phyloP scores from a whole-genome alignment of 2,113 vertebrate species.

The Forbesichthys papilliferus region DNA sequence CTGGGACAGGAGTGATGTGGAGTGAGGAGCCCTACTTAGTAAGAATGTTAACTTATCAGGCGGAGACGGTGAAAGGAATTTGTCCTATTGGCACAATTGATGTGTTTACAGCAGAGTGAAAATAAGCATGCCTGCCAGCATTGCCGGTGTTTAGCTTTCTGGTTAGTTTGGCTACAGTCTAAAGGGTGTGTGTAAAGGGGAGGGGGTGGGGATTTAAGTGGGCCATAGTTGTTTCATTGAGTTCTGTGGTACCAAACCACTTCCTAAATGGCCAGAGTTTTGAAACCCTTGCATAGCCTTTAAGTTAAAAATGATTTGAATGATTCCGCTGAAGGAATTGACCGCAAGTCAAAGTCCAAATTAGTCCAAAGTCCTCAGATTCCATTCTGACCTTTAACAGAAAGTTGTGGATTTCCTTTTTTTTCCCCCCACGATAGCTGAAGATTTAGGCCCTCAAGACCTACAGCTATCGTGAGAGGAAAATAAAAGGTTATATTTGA shows the following conservation, averaged over 20 bases:
- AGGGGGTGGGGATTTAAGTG: background rate
- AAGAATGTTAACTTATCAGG: slow-evolving; percentile 55
- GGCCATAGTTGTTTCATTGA: slow-evolving; percentile 13
- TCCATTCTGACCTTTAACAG: background rate
- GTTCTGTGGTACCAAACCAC: slow-evolving; percentile 6
- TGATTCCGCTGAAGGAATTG: background rate
- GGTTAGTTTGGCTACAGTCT: slow-evolving; percentile 16
- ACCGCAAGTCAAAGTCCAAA: slow-evolving; percentile 1
- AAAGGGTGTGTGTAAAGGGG: slow-evolving; percentile 8
- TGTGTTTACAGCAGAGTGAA: slow-evolving; percentile 52
- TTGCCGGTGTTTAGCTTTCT: slow-evolving; percentile 33
- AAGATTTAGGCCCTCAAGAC: background rate
- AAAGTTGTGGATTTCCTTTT: background rate
- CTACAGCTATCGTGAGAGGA: no score
- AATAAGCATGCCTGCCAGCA: slow-evolving; percentile 39
- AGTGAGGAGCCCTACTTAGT: slow-evolving; percentile 55
- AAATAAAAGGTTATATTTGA: no score
- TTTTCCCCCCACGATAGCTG: background rate
- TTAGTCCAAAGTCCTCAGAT: background rate
- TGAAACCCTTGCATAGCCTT: background rate
- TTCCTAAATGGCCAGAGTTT: slow-evolving; percentile 10
- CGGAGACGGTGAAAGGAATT: slow-evolving; percentile 52
- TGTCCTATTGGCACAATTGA: slow-evolving; percentile 56
- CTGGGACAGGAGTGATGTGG: slow-evolving; percentile 43
- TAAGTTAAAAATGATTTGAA: background rate